Base-by-base conservation (phyloP, 2,888 invertebrate species). In the Deilephila porcellus region DNA sequence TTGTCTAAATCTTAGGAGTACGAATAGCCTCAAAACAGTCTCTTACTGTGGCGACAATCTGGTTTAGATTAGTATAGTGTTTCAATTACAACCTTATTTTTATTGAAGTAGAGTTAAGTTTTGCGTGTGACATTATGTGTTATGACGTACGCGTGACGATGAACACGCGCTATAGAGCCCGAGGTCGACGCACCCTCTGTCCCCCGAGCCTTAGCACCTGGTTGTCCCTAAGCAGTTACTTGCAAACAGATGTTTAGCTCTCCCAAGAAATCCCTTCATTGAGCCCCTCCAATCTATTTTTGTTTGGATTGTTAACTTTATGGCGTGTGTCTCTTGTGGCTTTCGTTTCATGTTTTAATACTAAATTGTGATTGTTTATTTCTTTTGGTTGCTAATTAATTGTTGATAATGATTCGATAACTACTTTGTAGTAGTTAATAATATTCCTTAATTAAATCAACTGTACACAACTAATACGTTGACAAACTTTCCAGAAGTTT, bases 181-280 rank as follows among this genome's bases (percentile, higher is more conserved):
- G 90, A 87, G 94, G 94, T 93, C 93, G 92, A 88, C 91, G 93
- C 91, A 90, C 92, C 93, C 92, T 91, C 83, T 84, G 83, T 84
- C 88, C 90, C 89, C 87, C 85, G 84, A 86, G 86, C 85, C 88
- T 89, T 88, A 86, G 86, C 93, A 94, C 93, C 93, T 93, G 93
- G 94, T 88, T 86, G 86, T 88, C 89, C 90, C 88, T 82, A 82
- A 83, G 83, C 81, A 82, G 82, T 86, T 83, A 86, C 91, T 88
- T 82, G 84, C 87, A 81, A 92, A 91, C 93, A 93, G 91, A 93
- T 93, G 92, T 89, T 89, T 83, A 79, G 79, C 82, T 85, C 82
- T 83, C 83, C 79, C 81, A 84, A 89, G 83, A 83, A 88, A 87
- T 86, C 86, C 80, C 71, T 71, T 59, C 74, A 71, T 34, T 45